These are phyloP conservation scores for Tholera decimalis DNA, from an alignment of 2,888 invertebrate genomes.

Conservation along the genomic window DNA sequence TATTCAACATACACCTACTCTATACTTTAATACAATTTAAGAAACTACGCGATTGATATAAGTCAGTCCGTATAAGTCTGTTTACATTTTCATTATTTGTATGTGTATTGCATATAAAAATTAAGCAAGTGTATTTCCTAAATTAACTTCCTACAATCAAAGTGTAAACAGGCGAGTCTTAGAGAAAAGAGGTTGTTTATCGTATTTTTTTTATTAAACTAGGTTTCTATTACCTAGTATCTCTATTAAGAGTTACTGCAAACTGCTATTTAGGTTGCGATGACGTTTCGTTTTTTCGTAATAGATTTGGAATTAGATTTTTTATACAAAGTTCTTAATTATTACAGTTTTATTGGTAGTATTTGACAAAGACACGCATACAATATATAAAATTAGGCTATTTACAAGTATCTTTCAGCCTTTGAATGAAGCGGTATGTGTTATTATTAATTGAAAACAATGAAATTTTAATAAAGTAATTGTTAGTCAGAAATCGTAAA, in stretches of 20 bases:
- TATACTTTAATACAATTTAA: conserved; percentile 19
- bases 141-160: neutral
- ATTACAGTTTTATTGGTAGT: conserved; percentile 1
- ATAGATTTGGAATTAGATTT: neutral
- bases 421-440: conserved; percentile 14
- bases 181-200: conserved; percentile 1
- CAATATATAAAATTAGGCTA: conserved; percentile 26
- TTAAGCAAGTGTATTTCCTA: conserved; percentile 15
- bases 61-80: conserved; percentile 40
- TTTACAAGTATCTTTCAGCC: conserved; percentile 25
- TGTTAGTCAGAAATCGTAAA: conserved; percentile 1
- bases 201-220: conserved; percentile 18
- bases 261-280: conserved; percentile 4
- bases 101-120: conserved; percentile 20
- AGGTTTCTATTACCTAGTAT: conserved; percentile 9
- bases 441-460: conserved; percentile 34
- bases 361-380: conserved; percentile 24
- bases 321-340: neutral
- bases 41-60: conserved; percentile 23
- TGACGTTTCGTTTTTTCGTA: conserved; percentile 15
- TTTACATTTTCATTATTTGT: conserved; percentile 17
- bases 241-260: conserved; percentile 13
- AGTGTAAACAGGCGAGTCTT: conserved; percentile 13
- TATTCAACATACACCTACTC: conserved; percentile 60
- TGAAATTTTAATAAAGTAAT: neutral